phyloP scores from a whole-genome alignment of 2,888 invertebrate species.

The Periphyllus acericola region DNA sequence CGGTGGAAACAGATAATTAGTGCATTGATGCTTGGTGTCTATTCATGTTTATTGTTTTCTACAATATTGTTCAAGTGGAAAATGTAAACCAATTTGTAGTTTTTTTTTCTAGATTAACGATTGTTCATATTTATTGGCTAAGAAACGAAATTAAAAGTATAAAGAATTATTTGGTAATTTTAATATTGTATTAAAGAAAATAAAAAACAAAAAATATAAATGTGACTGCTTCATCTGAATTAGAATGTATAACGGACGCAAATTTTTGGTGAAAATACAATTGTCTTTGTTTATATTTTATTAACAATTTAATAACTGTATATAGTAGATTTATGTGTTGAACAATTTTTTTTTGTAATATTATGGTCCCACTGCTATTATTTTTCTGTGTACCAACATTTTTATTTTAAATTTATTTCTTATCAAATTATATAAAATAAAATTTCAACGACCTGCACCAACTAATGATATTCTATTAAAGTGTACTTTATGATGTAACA shows the following conservation, averaged over 20 bases:
- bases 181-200: conserved; percentile 33
- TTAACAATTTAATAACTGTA: conserved; percentile 48
- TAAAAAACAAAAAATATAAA: conserved; percentile 9
- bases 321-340: conserved; percentile 54
- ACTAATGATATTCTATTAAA: conserved; percentile 40
- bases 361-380: conserved; percentile 54
- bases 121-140: conserved; percentile 29
- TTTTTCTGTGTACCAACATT: conserved; percentile 56
- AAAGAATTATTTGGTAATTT: conserved; percentile 39
- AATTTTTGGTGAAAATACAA: conserved; percentile 11
- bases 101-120: conserved; percentile 14
- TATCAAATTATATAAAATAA: conserved; percentile 46
- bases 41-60: conserved; percentile 25
- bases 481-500: conserved; percentile 8
- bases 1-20: conserved; percentile 21
- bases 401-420: conserved; percentile 50
- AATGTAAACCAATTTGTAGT: conserved; percentile 16
- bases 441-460: conserved; percentile 53
- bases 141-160: conserved; percentile 8
- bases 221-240: conserved; percentile 31
- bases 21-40: conserved; percentile 36
- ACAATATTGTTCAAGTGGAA: conserved; percentile 18
- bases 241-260: conserved; percentile 20
- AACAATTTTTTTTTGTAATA: conserved; percentile 47
- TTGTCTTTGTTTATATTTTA: conserved; percentile 48